Base-by-base conservation (phyloP, 2,797 vertebrate genomes). In the Silurus lanzhouensis region DNA sequence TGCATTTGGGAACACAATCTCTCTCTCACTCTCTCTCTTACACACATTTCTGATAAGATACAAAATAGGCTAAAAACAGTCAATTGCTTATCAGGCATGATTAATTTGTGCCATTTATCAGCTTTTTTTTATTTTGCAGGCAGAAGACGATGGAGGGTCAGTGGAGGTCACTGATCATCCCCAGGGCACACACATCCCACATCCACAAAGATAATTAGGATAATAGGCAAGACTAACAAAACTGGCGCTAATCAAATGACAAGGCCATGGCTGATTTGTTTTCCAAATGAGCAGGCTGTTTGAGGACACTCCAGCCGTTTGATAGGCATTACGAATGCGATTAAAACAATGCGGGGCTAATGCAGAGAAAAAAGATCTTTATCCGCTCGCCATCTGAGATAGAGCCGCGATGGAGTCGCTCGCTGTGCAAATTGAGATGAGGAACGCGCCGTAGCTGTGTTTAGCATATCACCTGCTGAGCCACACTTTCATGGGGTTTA, bases 271-370 rank as follows among this genome's bases (percentile, higher is more conserved):
- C 85, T 68, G 84, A 93, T 93, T 94, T 94, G 93, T 94, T 94
- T 93, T 93, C 91, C 93, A 89, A 89, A 94, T 92, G 93, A 93
- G 93, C 92, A 25, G 66, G 72, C 74, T 84, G 87, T 93, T 93
- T 92, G 92, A 93, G 91, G 91, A 91, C 90, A 88, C 90, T 91
- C 91, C 85, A 86, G 91, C 90, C 89, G 48, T 91, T 85, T 94
- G 92, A 95, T 93, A 93, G 93, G 89, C 93, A 93, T 95, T 92
- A 93, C 92, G 92, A 93, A 94, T 93, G 87, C 91, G 92, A 94
- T 94, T 95, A 92, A 88, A 79, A 86, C 90, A 90, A 92, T 91
- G 91, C 48, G 76, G 91, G 89, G 92, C 92, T 90, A 92, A 91
- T 93, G 93, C 92, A 92, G 93, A 92, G 89, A 82, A 25, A 92